Conservation (phyloP, 37 sponge, comb jelly and placozoan genomes). For the Chondrilla cf. caribensis region DNA sequence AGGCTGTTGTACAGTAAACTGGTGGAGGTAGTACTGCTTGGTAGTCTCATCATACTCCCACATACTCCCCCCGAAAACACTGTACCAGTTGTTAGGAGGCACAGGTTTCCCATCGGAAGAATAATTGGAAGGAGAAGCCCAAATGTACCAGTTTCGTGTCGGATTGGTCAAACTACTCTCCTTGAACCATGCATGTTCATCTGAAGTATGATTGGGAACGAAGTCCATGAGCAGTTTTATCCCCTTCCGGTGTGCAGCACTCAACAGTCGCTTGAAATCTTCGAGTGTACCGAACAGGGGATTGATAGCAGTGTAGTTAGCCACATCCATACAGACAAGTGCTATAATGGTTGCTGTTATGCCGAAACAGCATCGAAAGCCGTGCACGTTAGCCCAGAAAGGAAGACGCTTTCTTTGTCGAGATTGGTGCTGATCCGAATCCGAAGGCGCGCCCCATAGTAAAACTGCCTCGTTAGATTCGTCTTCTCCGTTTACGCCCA, state of each 20-base stretch:
- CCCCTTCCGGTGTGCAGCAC: slow-evolving; percentile 39
- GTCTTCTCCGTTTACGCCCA: too few relatives aligned
- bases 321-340: slow-evolving; percentile 78
- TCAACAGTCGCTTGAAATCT: slow-evolving; percentile 57
- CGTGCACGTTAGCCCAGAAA: too few relatives aligned
- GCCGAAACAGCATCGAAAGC: too few relatives aligned
- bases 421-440: too few relatives aligned
- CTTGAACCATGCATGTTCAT: slow-evolving; percentile 78
- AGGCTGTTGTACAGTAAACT: slow-evolving; percentile 72
- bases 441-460: too few relatives aligned
- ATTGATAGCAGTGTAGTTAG: slow-evolving; percentile 63
- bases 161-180: slow-evolving; percentile 63
- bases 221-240: slow-evolving; percentile 75
- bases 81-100: slow-evolving; percentile 83
- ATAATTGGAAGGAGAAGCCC: slow-evolving; percentile 51
- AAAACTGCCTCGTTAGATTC: too few relatives aligned
- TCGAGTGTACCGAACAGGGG: slow-evolving; percentile 53
- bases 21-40: slow-evolving; percentile 81
- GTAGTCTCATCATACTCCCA: slow-evolving; percentile 62
- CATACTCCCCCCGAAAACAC: slow-evolving; percentile 75
- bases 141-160: slow-evolving; percentile 83
- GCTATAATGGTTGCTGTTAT: too few relatives aligned
- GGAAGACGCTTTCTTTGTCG: too few relatives aligned
- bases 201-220: slow-evolving; percentile 88
- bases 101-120: background rate